Conservation (phyloP, 2,888 invertebrate genomes). For the Sialis fuliginosa region DNA sequence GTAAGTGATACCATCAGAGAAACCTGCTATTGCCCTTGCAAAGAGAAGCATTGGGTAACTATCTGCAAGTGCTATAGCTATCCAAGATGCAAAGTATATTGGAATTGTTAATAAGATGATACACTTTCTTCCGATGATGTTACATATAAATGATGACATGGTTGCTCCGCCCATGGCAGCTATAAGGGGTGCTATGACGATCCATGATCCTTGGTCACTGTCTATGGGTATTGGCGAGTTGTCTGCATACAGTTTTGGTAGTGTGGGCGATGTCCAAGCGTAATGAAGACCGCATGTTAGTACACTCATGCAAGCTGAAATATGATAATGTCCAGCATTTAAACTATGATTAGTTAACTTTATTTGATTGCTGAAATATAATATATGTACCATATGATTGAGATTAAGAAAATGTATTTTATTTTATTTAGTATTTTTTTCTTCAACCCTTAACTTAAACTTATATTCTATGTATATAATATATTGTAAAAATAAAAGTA, state of each 20-base stretch:
- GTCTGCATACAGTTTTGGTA: slow-evolving; percentile 29
- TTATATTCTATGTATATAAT: too few relatives aligned
- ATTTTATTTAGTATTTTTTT: too few relatives aligned
- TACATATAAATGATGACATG: slow-evolving; percentile 41
- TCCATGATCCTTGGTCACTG: slow-evolving; percentile 36
- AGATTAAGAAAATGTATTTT: too few relatives aligned
- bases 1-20: slow-evolving; percentile 9
- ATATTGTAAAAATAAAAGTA: too few relatives aligned
- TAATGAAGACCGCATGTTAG: slow-evolving; percentile 23
- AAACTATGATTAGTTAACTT: too few relatives aligned
- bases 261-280: slow-evolving; percentile 42
- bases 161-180: slow-evolving; percentile 44
- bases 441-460: too few relatives aligned
- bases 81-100: slow-evolving; percentile 43
- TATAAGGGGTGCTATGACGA: slow-evolving; percentile 44
- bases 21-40: slow-evolving; percentile 14
- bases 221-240: slow-evolving; percentile 29
- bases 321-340: not conserved
- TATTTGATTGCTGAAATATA: too few relatives aligned
- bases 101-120: slow-evolving; percentile 40
- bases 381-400: too few relatives aligned
- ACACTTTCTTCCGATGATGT: slow-evolving; percentile 47
- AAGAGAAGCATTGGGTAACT: slow-evolving; percentile 36
- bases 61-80: slow-evolving; percentile 38
- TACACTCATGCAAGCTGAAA: slow-evolving; percentile 21